phyloP scores from a whole-genome alignment of 2,888 invertebrate genomes.

The Xiphydria camelus region DNA sequence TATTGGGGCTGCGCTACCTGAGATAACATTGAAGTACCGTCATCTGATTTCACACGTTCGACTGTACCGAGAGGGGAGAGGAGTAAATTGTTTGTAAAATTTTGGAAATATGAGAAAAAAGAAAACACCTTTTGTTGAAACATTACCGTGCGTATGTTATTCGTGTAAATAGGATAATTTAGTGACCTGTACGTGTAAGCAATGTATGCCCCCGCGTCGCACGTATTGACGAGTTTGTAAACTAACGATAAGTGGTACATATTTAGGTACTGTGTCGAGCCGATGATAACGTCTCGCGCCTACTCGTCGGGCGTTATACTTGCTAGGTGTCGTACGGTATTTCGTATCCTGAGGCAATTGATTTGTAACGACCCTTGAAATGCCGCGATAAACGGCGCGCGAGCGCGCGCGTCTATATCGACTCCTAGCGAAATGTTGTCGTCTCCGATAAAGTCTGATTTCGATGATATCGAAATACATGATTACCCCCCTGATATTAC shows the following conservation, averaged over 20 bases:
- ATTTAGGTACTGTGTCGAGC: slow-evolving; percentile 24
- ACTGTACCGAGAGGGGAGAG: slow-evolving; percentile 27
- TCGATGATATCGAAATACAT: background rate
- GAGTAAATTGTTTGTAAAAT: slow-evolving; percentile 40
- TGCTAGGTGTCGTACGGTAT: slow-evolving; percentile 39
- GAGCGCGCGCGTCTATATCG: too few species aligned
- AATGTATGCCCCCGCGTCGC: slow-evolving; percentile 20
- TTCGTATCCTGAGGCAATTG: slow-evolving; percentile 52
- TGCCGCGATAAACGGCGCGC: too few species aligned
- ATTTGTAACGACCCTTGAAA: too few species aligned
- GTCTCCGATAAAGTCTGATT: background rate
- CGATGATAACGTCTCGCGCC: slow-evolving; percentile 19
- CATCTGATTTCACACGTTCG: slow-evolving; percentile 34
- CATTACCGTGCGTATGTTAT: slow-evolving; percentile 50
- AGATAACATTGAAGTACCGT: slow-evolving; percentile 53
- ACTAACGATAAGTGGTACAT: too few species aligned
- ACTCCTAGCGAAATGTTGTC: background rate
- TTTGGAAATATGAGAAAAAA: slow-evolving; percentile 35
- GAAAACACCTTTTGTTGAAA: slow-evolving; percentile 40
- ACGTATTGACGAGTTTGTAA: slow-evolving; percentile 20
- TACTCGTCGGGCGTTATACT: slow-evolving; percentile 24
- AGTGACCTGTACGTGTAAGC: slow-evolving; percentile 39
- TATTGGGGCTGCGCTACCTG: slow-evolving; percentile 39
- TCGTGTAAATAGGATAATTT: slow-evolving; percentile 56
- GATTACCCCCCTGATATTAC: too few species aligned